phyloP scores from a whole-genome alignment of 2,888 invertebrate genomes.

The Drosophila macrospina region DNA sequence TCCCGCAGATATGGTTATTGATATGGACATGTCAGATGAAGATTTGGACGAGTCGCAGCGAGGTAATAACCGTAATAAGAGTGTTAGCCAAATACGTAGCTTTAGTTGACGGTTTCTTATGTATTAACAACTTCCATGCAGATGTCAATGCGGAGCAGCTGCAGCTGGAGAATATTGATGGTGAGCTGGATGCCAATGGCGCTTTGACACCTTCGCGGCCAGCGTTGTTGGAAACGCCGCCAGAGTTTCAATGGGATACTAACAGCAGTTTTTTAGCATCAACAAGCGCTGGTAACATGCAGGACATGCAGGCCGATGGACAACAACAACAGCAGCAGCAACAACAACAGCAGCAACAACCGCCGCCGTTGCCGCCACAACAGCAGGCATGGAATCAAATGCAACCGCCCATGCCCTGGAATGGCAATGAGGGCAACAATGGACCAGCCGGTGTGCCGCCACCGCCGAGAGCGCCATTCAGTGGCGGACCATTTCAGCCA shows the following conservation, averaged over 20 bases:
- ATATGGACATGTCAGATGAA: slow-evolving; percentile 95
- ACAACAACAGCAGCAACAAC: slow-evolving; percentile 31
- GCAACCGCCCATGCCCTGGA: slow-evolving; percentile 71
- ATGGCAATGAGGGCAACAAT: slow-evolving; percentile 57
- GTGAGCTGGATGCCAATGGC: slow-evolving; percentile 63
- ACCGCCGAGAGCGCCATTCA: slow-evolving; percentile 56
- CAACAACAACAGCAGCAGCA: slow-evolving; percentile 52
- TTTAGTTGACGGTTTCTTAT: slow-evolving; percentile 20
- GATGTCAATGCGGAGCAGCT: slow-evolving; percentile 50
- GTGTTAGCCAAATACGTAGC: slow-evolving; percentile 8
- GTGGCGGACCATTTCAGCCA: slow-evolving; percentile 63
- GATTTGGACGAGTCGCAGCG: slow-evolving; percentile 86
- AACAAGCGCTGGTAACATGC: slow-evolving; percentile 49
- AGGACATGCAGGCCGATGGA: slow-evolving; percentile 58
- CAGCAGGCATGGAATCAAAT: slow-evolving; percentile 76
- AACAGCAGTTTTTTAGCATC: slow-evolving; percentile 55
- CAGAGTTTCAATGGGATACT: slow-evolving; percentile 80
- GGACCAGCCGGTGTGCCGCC: slow-evolving; percentile 50
- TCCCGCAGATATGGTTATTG: slow-evolving; percentile 90
- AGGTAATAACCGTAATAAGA: slow-evolving; percentile 70
- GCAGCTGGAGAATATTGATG: slow-evolving; percentile 40
- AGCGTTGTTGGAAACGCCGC: slow-evolving; percentile 81
- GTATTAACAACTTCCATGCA: slow-evolving; percentile 38
- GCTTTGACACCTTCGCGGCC: slow-evolving; percentile 61
- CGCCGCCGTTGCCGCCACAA: slow-evolving; percentile 47